Percentiles rank a stretch among this genome's conserved stretches.
These are phyloP conservation scores for Chloropsis hardwickii DNA, from an alignment of 2,113 vertebrate genomes.

Conservation along the genomic window DNA sequence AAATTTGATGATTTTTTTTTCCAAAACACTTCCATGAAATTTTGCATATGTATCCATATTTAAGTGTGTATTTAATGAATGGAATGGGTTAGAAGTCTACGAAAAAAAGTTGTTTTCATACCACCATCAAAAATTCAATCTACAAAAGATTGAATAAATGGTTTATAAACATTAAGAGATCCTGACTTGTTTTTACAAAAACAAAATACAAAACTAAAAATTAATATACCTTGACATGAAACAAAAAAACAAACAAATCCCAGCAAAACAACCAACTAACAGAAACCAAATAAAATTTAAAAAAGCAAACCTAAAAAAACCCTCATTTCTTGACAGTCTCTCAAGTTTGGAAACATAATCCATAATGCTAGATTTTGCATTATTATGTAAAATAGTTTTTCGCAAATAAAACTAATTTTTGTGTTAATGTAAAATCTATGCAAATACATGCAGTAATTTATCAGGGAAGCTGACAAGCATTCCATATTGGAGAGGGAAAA, in stretches of 20 bases:
- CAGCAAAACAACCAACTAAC: not conserved
- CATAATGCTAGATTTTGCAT: conserved; percentile 77
- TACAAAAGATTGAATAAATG: not conserved
- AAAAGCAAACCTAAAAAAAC: not conserved
- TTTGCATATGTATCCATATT: not conserved
- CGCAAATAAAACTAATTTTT: conserved; percentile 89
- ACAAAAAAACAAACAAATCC: not conserved
- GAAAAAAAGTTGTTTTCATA: not conserved
- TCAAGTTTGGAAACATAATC: conserved; percentile 64
- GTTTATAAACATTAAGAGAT: not conserved
- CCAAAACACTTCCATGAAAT: not conserved
- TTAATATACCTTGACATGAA: not conserved
- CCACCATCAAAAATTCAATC: not conserved
- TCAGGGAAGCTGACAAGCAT: conserved; percentile 94
- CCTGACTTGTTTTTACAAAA: not conserved
- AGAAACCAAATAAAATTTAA: not conserved
- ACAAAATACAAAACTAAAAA: conserved; percentile 7
- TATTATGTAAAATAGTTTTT: conserved; percentile 85
- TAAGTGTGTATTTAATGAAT: not conserved
- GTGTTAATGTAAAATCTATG: conserved; percentile 95
- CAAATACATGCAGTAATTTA: conserved; percentile 97
- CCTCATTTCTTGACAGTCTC: conserved; percentile 9
- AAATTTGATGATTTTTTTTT: not conserved
- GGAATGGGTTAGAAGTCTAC: not conserved
- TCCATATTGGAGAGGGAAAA: conserved; percentile 90